Base-by-base conservation (phyloP, 2,888 invertebrate species). In the Bedellia somnulentella region DNA sequence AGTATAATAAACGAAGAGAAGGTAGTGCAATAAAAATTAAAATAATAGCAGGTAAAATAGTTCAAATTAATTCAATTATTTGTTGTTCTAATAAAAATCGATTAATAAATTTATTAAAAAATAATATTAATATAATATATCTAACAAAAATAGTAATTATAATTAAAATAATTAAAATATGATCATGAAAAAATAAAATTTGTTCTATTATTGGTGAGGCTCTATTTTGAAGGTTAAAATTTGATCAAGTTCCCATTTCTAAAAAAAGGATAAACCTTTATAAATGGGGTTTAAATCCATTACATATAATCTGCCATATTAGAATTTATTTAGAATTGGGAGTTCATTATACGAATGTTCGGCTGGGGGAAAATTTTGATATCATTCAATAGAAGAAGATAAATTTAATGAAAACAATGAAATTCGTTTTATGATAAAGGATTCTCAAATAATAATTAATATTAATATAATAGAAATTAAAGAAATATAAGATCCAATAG, bases 221-320 rank as follows among this genome's bases (percentile, higher is more conserved):
- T 43, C 79, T 59, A 64, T 84, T 79, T 80, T 82, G 82, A 37
- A 82, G 52, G 35, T 62, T 63, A 41, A 81, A 44, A 46, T 71
- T 76, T 40, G 78, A 70, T 79, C 80, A 81, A 44, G 79, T 79
- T 62, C 75, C 61, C 59, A 80, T 79, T 76, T 80, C 75, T 80
- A 79, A 81, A 73, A 78, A 80, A 81, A 78, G 70, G 62, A 59
- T 49, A 58, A 52, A 57, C 64, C 78, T 81, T 82, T 81, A 81
- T 81, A 62, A 68, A 79, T 80, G 80, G 63, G 78, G 73, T 76
- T 83, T 83, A 83, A 83, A 77, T 81, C 76, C 80, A 81, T 77
- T 71, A 62, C 61, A 66, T 64, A 53, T 60, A 56, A 36, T 64
- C 63, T 64, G 78, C 66, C 81, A 82, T 70, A 79, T 79, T 81